Percentiles rank a stretch among this genome's conserved stretches.
Evolutionary conservation across 2,113 vertebrate genomes (phyloP).

Genomic region (Boulengerochromis microlepis): DNA sequence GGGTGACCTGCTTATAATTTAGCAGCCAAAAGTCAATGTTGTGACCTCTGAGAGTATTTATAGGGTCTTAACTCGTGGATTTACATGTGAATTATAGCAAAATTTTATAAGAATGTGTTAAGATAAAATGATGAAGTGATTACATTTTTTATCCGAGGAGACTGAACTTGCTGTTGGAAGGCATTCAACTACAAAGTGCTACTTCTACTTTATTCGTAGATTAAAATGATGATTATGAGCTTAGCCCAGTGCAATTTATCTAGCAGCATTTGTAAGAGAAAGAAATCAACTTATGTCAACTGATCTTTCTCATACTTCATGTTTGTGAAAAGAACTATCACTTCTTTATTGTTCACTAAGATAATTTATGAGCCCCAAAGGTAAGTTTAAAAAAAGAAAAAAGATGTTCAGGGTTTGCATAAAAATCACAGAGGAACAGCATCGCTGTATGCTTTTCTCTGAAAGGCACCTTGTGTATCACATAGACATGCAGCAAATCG

Average conservation of each 20-base stretch:
- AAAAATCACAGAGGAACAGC: not conserved
- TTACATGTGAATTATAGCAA: not conserved
- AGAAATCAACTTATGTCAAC: not conserved
- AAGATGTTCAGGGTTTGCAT: not conserved
- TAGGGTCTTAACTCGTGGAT: not conserved
- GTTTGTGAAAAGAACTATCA: not conserved
- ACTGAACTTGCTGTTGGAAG: not conserved
- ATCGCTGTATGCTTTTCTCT: not conserved
- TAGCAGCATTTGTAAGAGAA: not conserved
- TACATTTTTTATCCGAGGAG: not conserved
- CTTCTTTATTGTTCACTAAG: not conserved
- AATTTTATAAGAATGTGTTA: not conserved
- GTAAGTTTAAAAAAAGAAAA: not conserved
- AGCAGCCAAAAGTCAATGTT: not conserved
- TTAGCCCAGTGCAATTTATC: not conserved
- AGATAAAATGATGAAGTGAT: not conserved
- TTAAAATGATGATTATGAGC: not conserved
- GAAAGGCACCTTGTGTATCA: slow-evolving; percentile 3
- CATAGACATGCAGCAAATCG: slow-evolving; percentile 8
- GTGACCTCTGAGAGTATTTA: not conserved
- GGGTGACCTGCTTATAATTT: not conserved
- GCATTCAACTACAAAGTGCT: not conserved
- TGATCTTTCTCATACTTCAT: not conserved
- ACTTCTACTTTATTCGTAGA: not conserved
- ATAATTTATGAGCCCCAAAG: not conserved